A percentile compares a stretch with the other conserved stretches of the same genome.
phyloP scores from a whole-genome alignment of 2,797 vertebrate genomes.

The Siniperca obscura region DNA sequence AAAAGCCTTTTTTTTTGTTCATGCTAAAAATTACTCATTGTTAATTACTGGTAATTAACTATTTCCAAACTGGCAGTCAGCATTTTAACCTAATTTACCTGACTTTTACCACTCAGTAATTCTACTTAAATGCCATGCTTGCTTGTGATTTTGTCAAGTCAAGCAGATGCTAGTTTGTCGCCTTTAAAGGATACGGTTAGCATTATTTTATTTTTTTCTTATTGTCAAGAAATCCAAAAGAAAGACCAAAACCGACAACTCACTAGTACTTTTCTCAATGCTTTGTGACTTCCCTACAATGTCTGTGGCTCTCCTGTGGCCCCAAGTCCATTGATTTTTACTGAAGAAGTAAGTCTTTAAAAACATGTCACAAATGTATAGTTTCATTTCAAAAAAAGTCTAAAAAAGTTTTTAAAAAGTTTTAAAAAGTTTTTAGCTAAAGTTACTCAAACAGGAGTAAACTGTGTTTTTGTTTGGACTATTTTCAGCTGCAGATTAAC shows the following conservation, averaged over 20 bases:
- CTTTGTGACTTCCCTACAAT: background rate
- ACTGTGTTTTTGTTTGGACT: background rate
- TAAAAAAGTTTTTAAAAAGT: no score
- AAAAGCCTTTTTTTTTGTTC: background rate
- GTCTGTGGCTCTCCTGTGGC: background rate
- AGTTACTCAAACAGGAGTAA: background rate
- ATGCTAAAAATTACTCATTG: no score
- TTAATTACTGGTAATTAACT: background rate
- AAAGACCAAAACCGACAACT: background rate
- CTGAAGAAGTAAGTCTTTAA: background rate
- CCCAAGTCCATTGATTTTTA: background rate
- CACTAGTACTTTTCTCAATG: background rate
- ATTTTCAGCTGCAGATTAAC: slow-evolving; percentile 12
- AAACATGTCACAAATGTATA: background rate
- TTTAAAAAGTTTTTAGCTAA: background rate
- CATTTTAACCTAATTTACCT: background rate
- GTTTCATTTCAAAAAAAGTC: background rate
- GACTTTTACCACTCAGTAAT: background rate
- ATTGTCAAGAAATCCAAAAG: background rate
- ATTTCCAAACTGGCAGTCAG: background rate
- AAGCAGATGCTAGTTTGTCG: background rate
- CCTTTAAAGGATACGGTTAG: background rate
- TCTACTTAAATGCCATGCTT: background rate
- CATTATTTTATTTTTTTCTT: background rate
- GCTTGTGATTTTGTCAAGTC: background rate